Conservation (phyloP, 2,888 invertebrate genomes). For the Lycaena phlaeas region DNA sequence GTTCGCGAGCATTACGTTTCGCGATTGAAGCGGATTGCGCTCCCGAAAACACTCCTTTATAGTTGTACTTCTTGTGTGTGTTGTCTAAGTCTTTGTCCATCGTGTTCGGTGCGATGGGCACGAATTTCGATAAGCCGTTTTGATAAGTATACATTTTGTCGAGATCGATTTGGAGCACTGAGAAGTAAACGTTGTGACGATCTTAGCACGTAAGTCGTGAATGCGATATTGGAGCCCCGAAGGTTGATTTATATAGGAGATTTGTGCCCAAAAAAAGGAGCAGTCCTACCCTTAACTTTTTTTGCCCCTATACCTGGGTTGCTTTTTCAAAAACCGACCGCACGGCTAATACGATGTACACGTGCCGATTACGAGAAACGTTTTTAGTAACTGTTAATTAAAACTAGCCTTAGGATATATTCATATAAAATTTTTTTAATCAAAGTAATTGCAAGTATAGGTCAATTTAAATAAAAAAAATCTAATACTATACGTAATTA, state of each 20-base stretch:
- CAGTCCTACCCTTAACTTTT: slow-evolving; percentile 50
- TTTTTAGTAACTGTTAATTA: slow-evolving; percentile 10
- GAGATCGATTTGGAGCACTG: slow-evolving; percentile 21
- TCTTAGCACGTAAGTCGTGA: slow-evolving; percentile 41
- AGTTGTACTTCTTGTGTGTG: slow-evolving; percentile 76
- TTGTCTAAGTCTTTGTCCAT: slow-evolving; percentile 27
- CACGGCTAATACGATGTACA: slow-evolving; percentile 34
- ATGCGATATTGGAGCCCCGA: slow-evolving; percentile 43
- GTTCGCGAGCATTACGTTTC: slow-evolving; percentile 93
- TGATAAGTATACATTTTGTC: slow-evolving; percentile 20
- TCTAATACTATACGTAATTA: no score
- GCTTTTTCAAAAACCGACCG: slow-evolving; percentile 18
- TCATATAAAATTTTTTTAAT: neutral
- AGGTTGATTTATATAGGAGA: slow-evolving; percentile 47
- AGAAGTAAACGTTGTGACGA: slow-evolving; percentile 28
- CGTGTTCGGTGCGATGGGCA: slow-evolving; percentile 67
- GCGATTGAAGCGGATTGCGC: slow-evolving; percentile 88
- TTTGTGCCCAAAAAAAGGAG: slow-evolving; percentile 52
- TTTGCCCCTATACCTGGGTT: slow-evolving; percentile 54
- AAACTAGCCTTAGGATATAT: neutral
- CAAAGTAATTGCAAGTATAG: neutral
- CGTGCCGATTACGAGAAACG: slow-evolving; percentile 50
- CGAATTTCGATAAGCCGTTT: slow-evolving; percentile 40
- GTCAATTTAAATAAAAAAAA: no score
- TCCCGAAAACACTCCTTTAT: slow-evolving; percentile 69